Base-by-base conservation (phyloP, 2,888 invertebrate species). In the Drosophila melanosoma region DNA sequence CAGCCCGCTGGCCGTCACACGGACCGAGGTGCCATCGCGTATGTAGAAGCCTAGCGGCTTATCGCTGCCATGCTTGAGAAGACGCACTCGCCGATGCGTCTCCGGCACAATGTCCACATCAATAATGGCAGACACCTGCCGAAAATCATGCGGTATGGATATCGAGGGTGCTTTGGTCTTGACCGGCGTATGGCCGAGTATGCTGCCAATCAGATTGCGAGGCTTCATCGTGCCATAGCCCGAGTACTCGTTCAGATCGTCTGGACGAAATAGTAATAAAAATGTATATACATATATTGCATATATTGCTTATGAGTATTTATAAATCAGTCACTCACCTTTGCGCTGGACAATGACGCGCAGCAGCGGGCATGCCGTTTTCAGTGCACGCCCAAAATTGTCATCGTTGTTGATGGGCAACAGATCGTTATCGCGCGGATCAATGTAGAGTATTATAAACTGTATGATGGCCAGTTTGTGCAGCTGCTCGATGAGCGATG, bases 391-490 rank as follows among this genome's bases (percentile, higher is more conserved):
- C n/a, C 96, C 96, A 88, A 97, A 95, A 93, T 99, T 99, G 92
- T 99, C 99, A 93, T 99, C 98, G 94, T 99, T 99, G 93, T 99
- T 99, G 90, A 99, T 99, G 0, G 99, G 99, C 90, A 99, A 94
- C 73, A 99, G 94, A 93, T 99, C 99, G 57, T 99, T 99, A 91
- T 99, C 98, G 45, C 97, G 95, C 17, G 98, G 98, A 93, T 98
- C 98, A n/a, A 98, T 98, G 93, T 99, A 99, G 76, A 98, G 98
- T 88, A 99, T 96, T 69, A 98, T 95, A 94, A 99, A 99, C 68
- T 97, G 96, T 79, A 97, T 96, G 91, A 97, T 97, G 75, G 95
- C 95, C 59, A 99, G 95, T 81, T 96, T 95, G 93, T 99, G 98
- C 58, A 99, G 94, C 86, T 96, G 95, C 93, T 98, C 97, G 84